These are phyloP conservation scores for Mayetiola destructor DNA, from an alignment of 2,888 invertebrate genomes.

Conservation along the genomic window DNA sequence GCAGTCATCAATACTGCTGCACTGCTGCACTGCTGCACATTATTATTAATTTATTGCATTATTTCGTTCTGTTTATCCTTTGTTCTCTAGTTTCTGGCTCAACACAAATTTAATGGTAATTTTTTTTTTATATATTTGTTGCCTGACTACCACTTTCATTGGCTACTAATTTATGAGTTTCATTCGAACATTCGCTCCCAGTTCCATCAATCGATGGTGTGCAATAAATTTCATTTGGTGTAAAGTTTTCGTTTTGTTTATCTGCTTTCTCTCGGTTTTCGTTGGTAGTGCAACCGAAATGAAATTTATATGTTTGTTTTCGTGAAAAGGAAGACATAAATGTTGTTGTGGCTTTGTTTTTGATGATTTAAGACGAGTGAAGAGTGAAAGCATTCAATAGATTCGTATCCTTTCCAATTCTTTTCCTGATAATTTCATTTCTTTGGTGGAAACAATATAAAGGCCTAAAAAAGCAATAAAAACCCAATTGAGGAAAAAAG, in stretches of 20 bases:
- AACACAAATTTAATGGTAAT: no score
- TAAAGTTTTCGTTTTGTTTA: not conserved
- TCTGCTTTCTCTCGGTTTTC: not conserved
- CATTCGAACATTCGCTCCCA: not conserved
- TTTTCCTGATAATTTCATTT: not conserved
- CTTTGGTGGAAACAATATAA: slow-evolving; percentile 5
- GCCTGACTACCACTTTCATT: slow-evolving; percentile 8
- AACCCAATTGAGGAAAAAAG: not conserved
- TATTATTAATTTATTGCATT: slow-evolving; percentile 9
- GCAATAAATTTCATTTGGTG: slow-evolving; percentile 11
- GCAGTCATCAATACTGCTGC: not conserved
- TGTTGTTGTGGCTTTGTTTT: not conserved
- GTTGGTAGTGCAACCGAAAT: no score
- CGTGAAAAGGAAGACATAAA: not conserved
- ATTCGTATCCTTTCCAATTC: slow-evolving; percentile 1
- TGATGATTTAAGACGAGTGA: not conserved
- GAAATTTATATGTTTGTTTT: not conserved
- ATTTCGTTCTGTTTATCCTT: no score
- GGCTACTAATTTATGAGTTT: slow-evolving; percentile 2
- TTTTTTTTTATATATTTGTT: no score
- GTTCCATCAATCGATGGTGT: not conserved
- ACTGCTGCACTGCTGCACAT: not conserved
- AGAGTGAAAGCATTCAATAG: not conserved
- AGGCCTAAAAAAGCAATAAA: not conserved
- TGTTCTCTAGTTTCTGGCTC: no score